Percentiles rank a stretch among this genome's conserved stretches.
phyloP scores from a whole-genome alignment of 2,888 invertebrate species.

The Tenthredo notha region DNA sequence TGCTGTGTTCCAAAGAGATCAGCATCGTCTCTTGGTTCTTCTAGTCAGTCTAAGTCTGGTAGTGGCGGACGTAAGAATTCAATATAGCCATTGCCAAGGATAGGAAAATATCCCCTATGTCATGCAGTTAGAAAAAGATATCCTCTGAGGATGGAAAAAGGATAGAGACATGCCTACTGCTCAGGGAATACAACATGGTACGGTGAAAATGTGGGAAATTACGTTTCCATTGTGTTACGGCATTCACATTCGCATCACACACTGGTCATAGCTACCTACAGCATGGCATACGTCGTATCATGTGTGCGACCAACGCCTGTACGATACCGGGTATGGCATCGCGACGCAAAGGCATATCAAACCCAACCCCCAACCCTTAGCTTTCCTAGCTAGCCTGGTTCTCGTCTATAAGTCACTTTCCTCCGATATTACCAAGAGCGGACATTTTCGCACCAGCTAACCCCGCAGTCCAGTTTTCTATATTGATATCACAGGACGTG shows the following conservation, averaged over 20 bases:
- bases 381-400: constrained; percentile 12
- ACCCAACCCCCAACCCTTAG: constrained; percentile 5
- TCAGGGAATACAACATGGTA: constrained; percentile 53
- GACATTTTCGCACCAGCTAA: constrained; percentile 50
- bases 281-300: constrained; percentile 44
- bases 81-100: constrained; percentile 63
- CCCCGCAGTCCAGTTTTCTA: constrained; percentile 67
- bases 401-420: constrained; percentile 71
- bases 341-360: constrained; percentile 29
- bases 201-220: constrained; percentile 63
- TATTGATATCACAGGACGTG: constrained; percentile 67
- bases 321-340: neutral
- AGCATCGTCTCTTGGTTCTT: neutral
- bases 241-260: constrained; percentile 72
- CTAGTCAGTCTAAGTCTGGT: constrained; percentile 18
- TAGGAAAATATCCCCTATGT: constrained; percentile 44
- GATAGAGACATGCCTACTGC: constrained; percentile 4
- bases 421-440: constrained; percentile 71
- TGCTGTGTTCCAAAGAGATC: constrained; percentile 36
- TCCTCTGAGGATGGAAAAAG: neutral
- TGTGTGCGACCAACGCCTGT: constrained; percentile 17
- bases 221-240: constrained; percentile 73
- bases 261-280: constrained; percentile 60
- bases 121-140: neutral
- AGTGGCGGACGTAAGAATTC: constrained; percentile 65